Conservation (phyloP, 2,113 vertebrate genomes). For the Oxyruncus cristatus region DNA sequence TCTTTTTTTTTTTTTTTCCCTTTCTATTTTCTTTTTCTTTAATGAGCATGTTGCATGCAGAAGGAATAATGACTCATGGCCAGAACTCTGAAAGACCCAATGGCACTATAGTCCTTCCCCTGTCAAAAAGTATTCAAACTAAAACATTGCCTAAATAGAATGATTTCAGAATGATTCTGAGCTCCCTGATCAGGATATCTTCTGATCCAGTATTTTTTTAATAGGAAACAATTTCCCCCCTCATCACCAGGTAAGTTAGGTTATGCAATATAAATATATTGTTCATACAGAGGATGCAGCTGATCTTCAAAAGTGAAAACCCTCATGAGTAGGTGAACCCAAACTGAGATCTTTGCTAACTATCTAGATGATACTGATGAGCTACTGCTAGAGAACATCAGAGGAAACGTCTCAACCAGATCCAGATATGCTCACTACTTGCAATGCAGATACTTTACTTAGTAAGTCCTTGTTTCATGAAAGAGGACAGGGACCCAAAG, state of each 20-base stretch:
- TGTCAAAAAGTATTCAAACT: background rate
- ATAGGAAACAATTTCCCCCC: background rate
- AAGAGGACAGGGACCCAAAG: background rate
- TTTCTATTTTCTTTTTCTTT: background rate
- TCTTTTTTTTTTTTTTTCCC: fast-evolving
- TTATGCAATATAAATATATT: background rate
- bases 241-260: background rate
- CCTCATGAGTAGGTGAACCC: fast-evolving
- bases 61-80: background rate
- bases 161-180: background rate
- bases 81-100: background rate
- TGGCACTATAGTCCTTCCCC: background rate
- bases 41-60: background rate
- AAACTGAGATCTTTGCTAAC: background rate
- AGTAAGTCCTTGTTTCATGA: background rate
- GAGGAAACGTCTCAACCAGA: background rate
- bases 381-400: background rate
- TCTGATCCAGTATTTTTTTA: background rate
- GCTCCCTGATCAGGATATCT: background rate
- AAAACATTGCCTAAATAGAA: background rate
- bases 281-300: background rate
- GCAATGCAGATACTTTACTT: background rate
- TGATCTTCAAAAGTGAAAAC: background rate
- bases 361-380: background rate
- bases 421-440: background rate